phyloP scores from a whole-genome alignment of 2,888 invertebrate species.

The Minunthozetes semirufus region DNA sequence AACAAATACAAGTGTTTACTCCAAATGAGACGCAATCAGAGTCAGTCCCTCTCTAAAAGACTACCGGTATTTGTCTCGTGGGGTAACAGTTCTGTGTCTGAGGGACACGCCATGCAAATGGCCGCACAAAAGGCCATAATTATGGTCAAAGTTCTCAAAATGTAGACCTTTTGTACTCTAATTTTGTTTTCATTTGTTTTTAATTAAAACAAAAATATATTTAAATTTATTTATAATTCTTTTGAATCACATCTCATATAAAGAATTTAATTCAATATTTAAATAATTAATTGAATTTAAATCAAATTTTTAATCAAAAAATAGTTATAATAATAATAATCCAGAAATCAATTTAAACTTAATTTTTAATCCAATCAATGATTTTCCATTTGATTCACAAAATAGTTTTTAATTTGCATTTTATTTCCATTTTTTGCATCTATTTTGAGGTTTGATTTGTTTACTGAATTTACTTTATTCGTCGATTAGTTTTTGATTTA shows the following conservation, averaged over 20 bases:
- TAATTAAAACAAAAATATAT: not conserved
- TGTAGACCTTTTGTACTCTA: not conserved
- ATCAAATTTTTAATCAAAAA: too few species aligned
- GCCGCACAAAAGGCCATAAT: constrained; percentile 19
- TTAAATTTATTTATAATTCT: not conserved
- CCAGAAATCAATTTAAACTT: too few species aligned
- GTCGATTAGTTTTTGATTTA: too few species aligned
- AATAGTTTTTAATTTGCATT: too few species aligned
- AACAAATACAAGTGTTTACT: constrained; percentile 14
- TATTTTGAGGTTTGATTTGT: too few species aligned
- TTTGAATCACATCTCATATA: not conserved
- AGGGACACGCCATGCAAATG: constrained; percentile 1
- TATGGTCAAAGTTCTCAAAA: constrained; percentile 21
- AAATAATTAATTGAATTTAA: too few species aligned
- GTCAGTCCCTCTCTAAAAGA: not conserved
- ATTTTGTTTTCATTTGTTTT: not conserved
- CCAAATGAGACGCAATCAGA: not conserved
- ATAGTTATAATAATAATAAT: too few species aligned
- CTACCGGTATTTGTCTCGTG: constrained; percentile 17
- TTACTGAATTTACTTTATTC: too few species aligned
- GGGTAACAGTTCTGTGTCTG: not conserved
- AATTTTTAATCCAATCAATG: too few species aligned
- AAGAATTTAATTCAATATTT: too few species aligned
- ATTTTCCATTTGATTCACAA: too few species aligned
- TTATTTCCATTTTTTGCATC: too few species aligned